phyloP scores from a whole-genome alignment of 2,888 invertebrate species.

The Chalcis sispes region DNA sequence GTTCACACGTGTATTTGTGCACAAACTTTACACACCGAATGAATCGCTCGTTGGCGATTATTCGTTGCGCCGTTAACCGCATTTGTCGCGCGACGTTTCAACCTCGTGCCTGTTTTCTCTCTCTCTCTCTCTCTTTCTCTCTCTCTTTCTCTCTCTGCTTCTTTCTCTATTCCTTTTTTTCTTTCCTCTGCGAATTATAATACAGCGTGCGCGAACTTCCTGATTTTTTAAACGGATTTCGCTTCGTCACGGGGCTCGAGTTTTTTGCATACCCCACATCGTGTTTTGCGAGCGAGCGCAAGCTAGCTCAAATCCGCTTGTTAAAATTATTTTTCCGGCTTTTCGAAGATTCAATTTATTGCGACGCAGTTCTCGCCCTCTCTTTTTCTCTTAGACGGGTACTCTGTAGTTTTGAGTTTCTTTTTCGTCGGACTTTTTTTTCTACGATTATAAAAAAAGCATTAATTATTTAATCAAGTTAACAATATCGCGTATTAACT shows the following conservation, averaged over 20 bases:
- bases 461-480: background rate
- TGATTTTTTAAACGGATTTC: slow-evolving; percentile 22
- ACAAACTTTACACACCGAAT: slow-evolving; percentile 1
- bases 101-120: background rate
- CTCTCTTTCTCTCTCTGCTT: background rate
- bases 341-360: slow-evolving; percentile 11
- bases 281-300: background rate
- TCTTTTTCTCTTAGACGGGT: too few relatives aligned
- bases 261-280: background rate
- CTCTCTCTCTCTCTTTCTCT: background rate
- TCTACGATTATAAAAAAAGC: too few relatives aligned
- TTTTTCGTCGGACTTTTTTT: too few relatives aligned
- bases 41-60: slow-evolving; percentile 24
- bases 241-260: too few relatives aligned
- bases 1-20: background rate
- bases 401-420: too few relatives aligned
- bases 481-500: too few relatives aligned
- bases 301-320: background rate
- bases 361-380: too few relatives aligned
- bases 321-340: slow-evolving; percentile 6
- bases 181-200: slow-evolving; percentile 13
- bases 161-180: background rate
- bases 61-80: slow-evolving; percentile 17
- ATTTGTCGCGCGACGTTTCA: slow-evolving; percentile 15
- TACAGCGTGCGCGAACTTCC: background rate